These are phyloP conservation scores for Scaptomyza pallida DNA, from an alignment of 1,140 invertebrate species.

Conservation along the genomic window DNA sequence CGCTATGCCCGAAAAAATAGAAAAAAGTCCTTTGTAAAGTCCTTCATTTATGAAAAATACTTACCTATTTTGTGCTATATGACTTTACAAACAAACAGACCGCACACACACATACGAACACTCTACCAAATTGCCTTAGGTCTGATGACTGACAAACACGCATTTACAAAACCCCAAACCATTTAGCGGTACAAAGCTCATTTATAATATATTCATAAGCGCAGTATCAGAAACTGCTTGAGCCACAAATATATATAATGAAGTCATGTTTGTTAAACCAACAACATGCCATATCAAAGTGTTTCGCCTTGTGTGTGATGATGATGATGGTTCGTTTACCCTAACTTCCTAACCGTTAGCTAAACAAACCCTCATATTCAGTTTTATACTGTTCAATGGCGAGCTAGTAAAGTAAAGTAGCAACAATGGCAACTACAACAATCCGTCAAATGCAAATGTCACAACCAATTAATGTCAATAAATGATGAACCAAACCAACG, in stretches of 20 bases:
- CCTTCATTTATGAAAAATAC: slow-evolving; percentile 23
- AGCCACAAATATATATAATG: slow-evolving; percentile 69
- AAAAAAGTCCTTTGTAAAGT: slow-evolving; percentile 15
- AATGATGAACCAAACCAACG: slow-evolving; percentile 54
- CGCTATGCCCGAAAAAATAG: background rate
- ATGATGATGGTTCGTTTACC: slow-evolving; percentile 5
- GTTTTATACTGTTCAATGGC: background rate
- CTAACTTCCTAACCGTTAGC: background rate
- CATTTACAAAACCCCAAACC: slow-evolving; percentile 34
- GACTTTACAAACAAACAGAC: slow-evolving; percentile 15
- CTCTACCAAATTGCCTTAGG: slow-evolving; percentile 41
- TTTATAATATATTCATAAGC: slow-evolving; percentile 73
- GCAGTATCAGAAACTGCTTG: slow-evolving; percentile 49
- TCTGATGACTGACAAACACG: slow-evolving; percentile 68
- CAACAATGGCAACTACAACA: slow-evolving; percentile 79
- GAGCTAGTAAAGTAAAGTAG: slow-evolving; percentile 48
- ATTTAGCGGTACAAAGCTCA: slow-evolving; percentile 62
- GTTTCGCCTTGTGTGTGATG: slow-evolving; percentile 20
- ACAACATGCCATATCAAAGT: slow-evolving; percentile 49
- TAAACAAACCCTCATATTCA: slow-evolving; percentile 55
- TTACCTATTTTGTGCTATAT: slow-evolving; percentile 6
- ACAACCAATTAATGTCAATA: slow-evolving; percentile 84
- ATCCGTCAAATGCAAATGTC: slow-evolving; percentile 83
- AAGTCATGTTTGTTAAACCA: slow-evolving; percentile 77
- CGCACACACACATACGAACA: slow-evolving; percentile 43